phyloP scores from a whole-genome alignment of 2,888 invertebrate species.

The Apodemia mormo region DNA sequence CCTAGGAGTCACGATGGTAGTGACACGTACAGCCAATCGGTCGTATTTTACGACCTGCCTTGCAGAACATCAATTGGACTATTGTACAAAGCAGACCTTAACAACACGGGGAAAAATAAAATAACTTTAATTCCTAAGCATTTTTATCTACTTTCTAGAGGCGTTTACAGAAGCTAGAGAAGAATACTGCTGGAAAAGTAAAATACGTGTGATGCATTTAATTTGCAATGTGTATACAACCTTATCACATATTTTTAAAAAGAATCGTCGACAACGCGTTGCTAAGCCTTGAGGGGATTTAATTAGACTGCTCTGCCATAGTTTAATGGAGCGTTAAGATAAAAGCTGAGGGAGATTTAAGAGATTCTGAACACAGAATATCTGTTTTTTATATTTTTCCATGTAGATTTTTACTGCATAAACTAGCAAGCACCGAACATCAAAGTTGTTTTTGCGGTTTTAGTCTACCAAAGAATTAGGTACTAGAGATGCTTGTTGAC shows the following conservation, averaged over 20 bases:
- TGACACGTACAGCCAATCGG: too few species aligned
- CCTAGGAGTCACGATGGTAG: too few species aligned
- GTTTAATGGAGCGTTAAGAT: slow-evolving; percentile 68
- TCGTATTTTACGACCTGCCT: too few species aligned
- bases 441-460: too few species aligned
- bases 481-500: too few species aligned
- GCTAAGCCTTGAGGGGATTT: slow-evolving; percentile 59
- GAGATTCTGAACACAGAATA: slow-evolving; percentile 39
- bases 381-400: slow-evolving; percentile 25
- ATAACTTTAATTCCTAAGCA: too few species aligned
- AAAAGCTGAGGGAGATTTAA: slow-evolving; percentile 61
- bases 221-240: slow-evolving; percentile 29
- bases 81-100: too few species aligned
- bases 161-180: too few species aligned
- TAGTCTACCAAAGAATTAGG: too few species aligned
- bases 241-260: slow-evolving; percentile 43
- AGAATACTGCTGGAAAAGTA: not conserved
- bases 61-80: too few species aligned
- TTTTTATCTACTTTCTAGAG: too few species aligned
- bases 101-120: too few species aligned
- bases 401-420: not conserved
- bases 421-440: not conserved
- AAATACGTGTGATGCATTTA: not conserved
- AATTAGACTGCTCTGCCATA: slow-evolving; percentile 64
- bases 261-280: slow-evolving; percentile 53